These are phyloP conservation scores for Mylabris sibirica DNA, from an alignment of 2,888 invertebrate species.

Conservation along the genomic window DNA sequence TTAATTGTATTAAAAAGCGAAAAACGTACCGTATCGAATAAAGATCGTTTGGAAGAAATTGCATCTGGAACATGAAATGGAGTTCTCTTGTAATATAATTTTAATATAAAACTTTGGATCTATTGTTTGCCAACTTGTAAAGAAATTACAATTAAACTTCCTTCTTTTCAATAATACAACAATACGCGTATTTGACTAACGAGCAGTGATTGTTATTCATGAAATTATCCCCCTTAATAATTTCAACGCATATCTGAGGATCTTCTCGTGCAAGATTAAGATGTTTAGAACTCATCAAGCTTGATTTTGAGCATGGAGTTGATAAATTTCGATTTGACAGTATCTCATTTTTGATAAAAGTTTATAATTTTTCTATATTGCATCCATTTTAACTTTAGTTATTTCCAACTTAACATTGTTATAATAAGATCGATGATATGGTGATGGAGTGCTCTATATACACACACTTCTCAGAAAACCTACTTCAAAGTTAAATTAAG, in stretches of 20 bases:
- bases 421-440: background rate
- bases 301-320: no score
- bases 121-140: background rate
- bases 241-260: no score
- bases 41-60: conserved; percentile 5
- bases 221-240: background rate
- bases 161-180: background rate
- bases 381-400: background rate
- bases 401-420: background rate
- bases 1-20: background rate
- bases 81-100: background rate
- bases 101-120: background rate
- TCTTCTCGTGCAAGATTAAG: no score
- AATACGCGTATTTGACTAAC: background rate
- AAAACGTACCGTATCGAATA: background rate
- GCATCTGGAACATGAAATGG: conserved; percentile 1
- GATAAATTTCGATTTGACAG: no score
- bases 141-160: background rate
- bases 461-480: background rate
- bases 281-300: no score
- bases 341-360: background rate
- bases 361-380: background rate
- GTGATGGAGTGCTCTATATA: background rate
- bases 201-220: background rate
- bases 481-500: conserved; percentile 1